Conservation (phyloP, 2,888 invertebrate genomes). For the Meandrusa payeni region DNA sequence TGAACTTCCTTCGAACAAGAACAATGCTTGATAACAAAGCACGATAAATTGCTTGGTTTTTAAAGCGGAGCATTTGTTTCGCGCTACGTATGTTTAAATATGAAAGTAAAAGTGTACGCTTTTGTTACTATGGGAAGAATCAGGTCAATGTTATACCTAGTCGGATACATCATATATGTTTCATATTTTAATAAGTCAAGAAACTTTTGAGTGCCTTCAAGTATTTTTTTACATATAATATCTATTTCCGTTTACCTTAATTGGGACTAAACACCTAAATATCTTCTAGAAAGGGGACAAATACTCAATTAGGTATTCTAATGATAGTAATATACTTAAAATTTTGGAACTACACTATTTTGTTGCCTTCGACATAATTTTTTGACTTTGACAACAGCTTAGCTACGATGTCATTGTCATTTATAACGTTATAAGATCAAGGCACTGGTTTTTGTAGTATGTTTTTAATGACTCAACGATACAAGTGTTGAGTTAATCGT, state of each 20-base stretch:
- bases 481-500: background rate
- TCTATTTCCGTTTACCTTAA: too few species aligned
- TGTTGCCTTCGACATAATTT: too few species aligned
- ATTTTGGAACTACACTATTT: too few species aligned
- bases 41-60: slow-evolving; percentile 5
- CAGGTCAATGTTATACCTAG: slow-evolving; percentile 6
- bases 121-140: background rate
- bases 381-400: too few species aligned
- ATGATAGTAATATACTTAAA: too few species aligned
- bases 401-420: slow-evolving; percentile 2
- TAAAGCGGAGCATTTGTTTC: background rate
- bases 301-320: too few species aligned
- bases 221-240: too few species aligned
- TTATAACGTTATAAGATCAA: slow-evolving; percentile 5
- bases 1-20: background rate
- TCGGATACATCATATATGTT: background rate
- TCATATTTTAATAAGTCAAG: background rate
- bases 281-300: too few species aligned
- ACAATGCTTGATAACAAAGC: slow-evolving; percentile 17
- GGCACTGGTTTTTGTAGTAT: slow-evolving; percentile 9
- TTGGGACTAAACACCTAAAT: too few species aligned
- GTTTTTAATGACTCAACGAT: slow-evolving; percentile 4
- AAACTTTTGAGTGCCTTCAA: too few species aligned
- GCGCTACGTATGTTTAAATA: background rate
- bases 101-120: slow-evolving; percentile 1